These are phyloP conservation scores for Leptobrachium ailaonicum DNA, from an alignment of 2,113 vertebrate species.

Conservation along the genomic window DNA sequence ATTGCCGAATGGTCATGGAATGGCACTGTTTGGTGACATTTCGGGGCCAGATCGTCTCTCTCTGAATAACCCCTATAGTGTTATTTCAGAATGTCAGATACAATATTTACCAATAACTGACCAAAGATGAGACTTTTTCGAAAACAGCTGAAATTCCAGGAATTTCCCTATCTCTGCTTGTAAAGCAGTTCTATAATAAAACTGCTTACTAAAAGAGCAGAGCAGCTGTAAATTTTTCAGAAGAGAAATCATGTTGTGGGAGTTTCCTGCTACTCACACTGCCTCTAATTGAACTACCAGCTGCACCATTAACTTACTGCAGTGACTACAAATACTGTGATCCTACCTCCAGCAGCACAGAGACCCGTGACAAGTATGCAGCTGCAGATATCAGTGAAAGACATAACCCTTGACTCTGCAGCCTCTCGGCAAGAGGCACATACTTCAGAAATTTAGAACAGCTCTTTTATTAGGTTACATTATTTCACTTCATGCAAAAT, in stretches of 20 bases:
- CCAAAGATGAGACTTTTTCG: too few species aligned
- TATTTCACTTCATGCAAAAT: background rate
- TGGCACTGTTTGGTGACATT: too few species aligned
- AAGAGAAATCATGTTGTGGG: conserved; percentile 1
- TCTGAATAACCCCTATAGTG: too few species aligned
- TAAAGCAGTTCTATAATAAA: background rate
- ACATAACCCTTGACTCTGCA: background rate
- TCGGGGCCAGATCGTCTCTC: too few species aligned
- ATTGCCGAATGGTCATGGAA: too few species aligned
- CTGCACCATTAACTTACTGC: conserved; percentile 6
- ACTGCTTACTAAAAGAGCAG: background rate
- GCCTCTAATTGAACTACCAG: conserved; percentile 20
- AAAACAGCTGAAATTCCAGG: too few species aligned
- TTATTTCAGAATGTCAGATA: too few species aligned
- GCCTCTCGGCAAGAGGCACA: background rate
- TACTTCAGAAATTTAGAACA: background rate
- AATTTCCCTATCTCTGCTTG: too few species aligned
- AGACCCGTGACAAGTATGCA: background rate
- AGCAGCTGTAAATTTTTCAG: conserved; percentile 12
- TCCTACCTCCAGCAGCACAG: background rate
- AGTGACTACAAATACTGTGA: background rate
- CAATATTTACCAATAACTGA: too few species aligned
- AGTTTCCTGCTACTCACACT: conserved; percentile 16
- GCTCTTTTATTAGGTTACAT: background rate
- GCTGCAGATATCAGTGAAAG: background rate